These are phyloP conservation scores for Nebria salina DNA, from an alignment of 2,888 invertebrate genomes.

Conservation along the genomic window DNA sequence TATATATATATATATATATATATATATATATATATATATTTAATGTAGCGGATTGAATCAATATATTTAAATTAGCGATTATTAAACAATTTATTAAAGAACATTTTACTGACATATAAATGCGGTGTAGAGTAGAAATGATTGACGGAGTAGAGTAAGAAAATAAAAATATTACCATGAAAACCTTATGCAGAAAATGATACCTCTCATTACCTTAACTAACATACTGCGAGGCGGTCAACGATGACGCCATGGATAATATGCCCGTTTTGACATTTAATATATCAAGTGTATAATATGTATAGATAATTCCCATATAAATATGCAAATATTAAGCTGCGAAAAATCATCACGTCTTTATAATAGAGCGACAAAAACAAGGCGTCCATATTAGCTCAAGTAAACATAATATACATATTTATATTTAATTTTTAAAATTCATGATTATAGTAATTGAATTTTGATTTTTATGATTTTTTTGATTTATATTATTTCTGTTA, in stretches of 20 bases:
- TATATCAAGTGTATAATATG: conserved; percentile 14
- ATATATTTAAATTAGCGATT: no score
- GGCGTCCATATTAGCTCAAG: conserved; percentile 16
- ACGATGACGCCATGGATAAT: conserved; percentile 25
- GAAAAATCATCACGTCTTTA: neutral
- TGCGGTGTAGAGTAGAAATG: no score
- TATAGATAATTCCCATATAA: conserved; percentile 2
- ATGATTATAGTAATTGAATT: no score
- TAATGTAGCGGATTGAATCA: no score
- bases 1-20: no score
- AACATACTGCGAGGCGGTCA: conserved; percentile 16
- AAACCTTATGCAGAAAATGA: conserved; percentile 4
- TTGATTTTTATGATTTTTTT: no score
- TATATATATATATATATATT: no score
- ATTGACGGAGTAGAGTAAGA: no score
- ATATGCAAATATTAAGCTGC: conserved; percentile 25
- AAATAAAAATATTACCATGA: neutral
- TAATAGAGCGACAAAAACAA: conserved; percentile 9
- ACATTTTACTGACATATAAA: no score
- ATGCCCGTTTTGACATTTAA: conserved; percentile 25
- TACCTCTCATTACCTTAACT: conserved; percentile 18
- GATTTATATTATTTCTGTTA: no score
- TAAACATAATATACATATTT: neutral
- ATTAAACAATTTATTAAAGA: no score
- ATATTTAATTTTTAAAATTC: no score